These are phyloP conservation scores for Cryptomyrus ogoouensis DNA, from an alignment of 2,113 vertebrate species.

Conservation along the genomic window DNA sequence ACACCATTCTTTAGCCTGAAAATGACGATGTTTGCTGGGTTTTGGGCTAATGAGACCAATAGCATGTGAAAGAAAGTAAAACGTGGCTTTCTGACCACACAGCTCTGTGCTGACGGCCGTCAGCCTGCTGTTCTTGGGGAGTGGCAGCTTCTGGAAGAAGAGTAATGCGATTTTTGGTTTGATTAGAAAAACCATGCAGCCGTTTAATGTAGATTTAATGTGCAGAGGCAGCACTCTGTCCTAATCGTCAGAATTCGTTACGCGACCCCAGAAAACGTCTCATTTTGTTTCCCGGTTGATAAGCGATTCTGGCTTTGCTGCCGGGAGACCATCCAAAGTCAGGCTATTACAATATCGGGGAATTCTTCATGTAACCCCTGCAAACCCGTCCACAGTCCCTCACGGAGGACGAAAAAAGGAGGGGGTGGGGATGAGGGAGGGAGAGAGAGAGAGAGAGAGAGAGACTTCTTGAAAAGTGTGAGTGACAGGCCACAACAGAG, in stretches of 20 bases:
- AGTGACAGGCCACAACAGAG: constrained; percentile 61
- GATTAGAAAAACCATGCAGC: not conserved
- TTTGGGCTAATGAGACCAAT: constrained; percentile 32
- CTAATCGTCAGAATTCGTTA: not conserved
- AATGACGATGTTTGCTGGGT: constrained; percentile 28
- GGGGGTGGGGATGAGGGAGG: not conserved
- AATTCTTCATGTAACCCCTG: not conserved
- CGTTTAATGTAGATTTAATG: not conserved
- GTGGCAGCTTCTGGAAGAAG: not conserved
- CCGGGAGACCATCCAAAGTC: not conserved
- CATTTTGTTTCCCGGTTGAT: not conserved
- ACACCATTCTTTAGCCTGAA: constrained; percentile 12
- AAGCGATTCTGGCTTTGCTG: not conserved
- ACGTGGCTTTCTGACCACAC: constrained; percentile 17
- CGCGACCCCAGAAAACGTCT: not conserved
- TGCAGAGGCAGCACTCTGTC: not conserved
- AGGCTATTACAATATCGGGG: not conserved
- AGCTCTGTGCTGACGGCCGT: not conserved
- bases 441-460: constrained; percentile 29
- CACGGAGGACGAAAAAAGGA: not conserved
- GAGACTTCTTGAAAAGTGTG: constrained; percentile 34
- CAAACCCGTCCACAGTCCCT: not conserved
- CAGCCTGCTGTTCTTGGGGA: constrained; percentile 1
- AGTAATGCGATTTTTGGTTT: not conserved
- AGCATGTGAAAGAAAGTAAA: constrained; percentile 28